Evolutionary conservation across 2,113 vertebrate genomes (phyloP).

Genomic region (Philantomba maxwellii): DNA sequence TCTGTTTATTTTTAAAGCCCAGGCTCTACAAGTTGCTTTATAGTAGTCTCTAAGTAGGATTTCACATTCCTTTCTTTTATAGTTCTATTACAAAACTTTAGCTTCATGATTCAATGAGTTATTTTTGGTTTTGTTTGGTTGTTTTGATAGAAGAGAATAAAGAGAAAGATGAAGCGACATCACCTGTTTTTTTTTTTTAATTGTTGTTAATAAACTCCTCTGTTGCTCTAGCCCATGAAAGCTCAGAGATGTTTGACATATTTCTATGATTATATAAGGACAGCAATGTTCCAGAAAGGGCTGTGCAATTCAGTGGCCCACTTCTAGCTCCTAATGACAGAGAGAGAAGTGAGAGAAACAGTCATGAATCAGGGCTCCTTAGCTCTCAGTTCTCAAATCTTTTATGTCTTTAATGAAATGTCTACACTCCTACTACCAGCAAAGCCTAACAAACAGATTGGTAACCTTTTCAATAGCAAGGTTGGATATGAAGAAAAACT

Average conservation of each 20-base stretch:
- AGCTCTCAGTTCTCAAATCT: background rate
- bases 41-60: background rate
- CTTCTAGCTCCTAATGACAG: background rate
- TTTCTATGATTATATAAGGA: background rate
- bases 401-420: background rate
- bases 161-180: background rate
- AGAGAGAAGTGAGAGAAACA: background rate
- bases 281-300: background rate
- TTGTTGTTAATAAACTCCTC: background rate
- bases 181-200: background rate
- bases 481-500: background rate
- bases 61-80: background rate
- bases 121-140: background rate
- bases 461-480: background rate
- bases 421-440: accelerated
- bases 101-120: background rate
- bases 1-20: background rate
- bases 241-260: background rate
- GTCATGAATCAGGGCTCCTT: background rate
- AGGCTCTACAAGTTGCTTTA: background rate
- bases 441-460: background rate
- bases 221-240: background rate
- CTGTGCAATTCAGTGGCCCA: background rate
- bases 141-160: background rate
- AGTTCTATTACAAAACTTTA: background rate